Evolutionary conservation across 2,113 vertebrate genomes (phyloP).

Genomic region (Hemichromis elongatus): DNA sequence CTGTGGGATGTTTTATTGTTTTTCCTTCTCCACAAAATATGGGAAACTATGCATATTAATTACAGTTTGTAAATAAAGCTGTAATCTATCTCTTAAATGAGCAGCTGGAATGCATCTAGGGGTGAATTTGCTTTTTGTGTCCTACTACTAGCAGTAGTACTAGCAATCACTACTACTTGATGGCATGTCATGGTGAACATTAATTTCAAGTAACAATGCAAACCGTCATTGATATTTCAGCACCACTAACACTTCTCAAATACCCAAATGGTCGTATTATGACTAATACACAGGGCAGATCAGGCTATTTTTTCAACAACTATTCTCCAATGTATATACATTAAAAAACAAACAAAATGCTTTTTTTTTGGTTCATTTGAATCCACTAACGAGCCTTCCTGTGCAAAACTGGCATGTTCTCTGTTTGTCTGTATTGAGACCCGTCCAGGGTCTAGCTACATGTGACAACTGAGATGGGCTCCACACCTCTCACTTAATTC

Average conservation of each 20-base stretch:
- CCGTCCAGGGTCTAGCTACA: neutral
- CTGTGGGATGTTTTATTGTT: neutral
- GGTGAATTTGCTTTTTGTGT: conserved; percentile 30
- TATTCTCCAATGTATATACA: neutral
- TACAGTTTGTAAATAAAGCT: conserved; percentile 48
- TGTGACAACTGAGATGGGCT: neutral
- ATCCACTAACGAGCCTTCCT: too few relatives aligned
- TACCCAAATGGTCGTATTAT: neutral
- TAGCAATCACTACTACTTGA: neutral
- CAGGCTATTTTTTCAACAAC: neutral
- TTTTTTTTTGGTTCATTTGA: too few relatives aligned
- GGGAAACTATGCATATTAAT: conserved; percentile 28
- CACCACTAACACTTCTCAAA: neutral
- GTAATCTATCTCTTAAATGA: conserved; percentile 54
- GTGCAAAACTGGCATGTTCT: too few relatives aligned
- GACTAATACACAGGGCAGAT: neutral
- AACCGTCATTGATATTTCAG: neutral
- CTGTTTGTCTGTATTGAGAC: neutral
- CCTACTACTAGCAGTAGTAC: neutral
- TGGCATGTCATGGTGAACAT: conserved; percentile 20
- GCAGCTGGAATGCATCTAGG: conserved; percentile 38
- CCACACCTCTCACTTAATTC: too few relatives aligned
- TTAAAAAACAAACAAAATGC: neutral
- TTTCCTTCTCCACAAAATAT: neutral
- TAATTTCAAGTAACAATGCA: neutral